A percentile compares a stretch with the other conserved stretches of the same genome.
Conservation (phyloP, 2,113 vertebrate species). For the Clarias macrocephalus region DNA sequence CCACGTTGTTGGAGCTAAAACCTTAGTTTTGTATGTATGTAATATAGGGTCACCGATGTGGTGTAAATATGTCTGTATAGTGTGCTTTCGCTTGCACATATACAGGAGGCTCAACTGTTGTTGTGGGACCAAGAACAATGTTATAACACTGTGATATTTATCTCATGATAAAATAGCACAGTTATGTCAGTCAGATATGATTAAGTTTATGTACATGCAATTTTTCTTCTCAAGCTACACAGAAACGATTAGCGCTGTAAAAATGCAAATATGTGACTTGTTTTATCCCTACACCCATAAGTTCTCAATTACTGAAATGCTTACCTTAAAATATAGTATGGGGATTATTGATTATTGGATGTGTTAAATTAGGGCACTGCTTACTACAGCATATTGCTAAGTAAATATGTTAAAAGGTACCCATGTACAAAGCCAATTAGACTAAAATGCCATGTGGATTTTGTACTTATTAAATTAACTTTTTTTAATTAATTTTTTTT, state of each 20-base stretch:
- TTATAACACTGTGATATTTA: constrained; percentile 52
- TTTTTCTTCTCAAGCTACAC: constrained; percentile 15
- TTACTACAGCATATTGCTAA: constrained; percentile 35
- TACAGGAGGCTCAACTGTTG: constrained; percentile 46
- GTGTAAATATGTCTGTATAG: constrained; percentile 45
- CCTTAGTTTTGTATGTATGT: constrained; percentile 51
- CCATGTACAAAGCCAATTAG: neutral
- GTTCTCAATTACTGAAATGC: neutral
- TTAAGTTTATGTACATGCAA: constrained; percentile 12
- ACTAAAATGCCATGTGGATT: constrained; percentile 27
- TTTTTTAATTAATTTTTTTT: neutral
- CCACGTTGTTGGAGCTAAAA: constrained; percentile 16
- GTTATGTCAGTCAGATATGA: constrained; percentile 33
- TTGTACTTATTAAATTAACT: neutral
- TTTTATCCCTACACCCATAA: neutral
- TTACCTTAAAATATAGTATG: neutral
- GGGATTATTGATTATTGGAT: neutral
- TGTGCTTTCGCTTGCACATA: constrained; percentile 40
- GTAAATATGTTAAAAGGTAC: neutral
- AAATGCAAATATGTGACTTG: neutral
- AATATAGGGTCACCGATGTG: constrained; percentile 42
- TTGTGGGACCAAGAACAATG: constrained; percentile 53
- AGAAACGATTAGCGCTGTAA: neutral
- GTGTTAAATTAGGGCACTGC: neutral
- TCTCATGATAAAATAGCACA: constrained; percentile 43